Evolutionary conservation across 1,140 invertebrate species (phyloP).

Genomic region (Drosophila nannoptera): DNA sequence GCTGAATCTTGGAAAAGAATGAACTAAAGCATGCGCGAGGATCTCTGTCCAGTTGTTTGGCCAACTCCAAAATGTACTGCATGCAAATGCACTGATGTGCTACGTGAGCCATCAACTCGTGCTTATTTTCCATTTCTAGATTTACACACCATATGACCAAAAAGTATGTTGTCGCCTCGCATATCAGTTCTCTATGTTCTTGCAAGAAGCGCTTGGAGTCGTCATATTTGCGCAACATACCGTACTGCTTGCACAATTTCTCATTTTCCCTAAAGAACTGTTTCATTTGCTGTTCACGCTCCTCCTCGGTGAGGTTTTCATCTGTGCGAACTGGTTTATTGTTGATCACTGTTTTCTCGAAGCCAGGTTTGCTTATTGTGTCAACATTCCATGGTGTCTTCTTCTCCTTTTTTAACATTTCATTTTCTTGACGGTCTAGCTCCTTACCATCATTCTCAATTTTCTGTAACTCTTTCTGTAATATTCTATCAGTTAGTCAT

Average conservation of each 20-base stretch:
- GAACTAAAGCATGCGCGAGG: conserved; percentile 94
- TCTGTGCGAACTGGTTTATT: conserved; percentile 84
- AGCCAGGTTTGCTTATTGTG: conserved; percentile 98
- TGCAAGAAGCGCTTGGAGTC: conserved; percentile 93
- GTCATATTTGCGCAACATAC: conserved; percentile 94
- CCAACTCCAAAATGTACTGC: conserved; percentile 98
- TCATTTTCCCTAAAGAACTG: conserved; percentile 96
- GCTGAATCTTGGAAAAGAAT: conserved; percentile 97
- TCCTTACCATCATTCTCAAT: conserved; percentile 87
- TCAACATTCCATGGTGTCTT: conserved; percentile 98
- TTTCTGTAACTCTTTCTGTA: conserved; percentile 87
- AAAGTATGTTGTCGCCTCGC: conserved; percentile 99
- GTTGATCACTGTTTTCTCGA: conserved; percentile 98
- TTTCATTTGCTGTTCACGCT: conserved; percentile 90
- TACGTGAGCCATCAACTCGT: conserved; percentile 95
- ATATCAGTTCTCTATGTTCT: conserved; percentile 90
- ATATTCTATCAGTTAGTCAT: conserved; percentile 2
- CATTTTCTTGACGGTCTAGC: conserved; percentile 87
- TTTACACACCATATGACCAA: conserved; percentile 99
- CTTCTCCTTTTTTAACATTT: conserved; percentile 94
- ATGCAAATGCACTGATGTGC: conserved; percentile 99
- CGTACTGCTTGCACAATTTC: conserved; percentile 93
- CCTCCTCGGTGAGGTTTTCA: conserved; percentile 91
- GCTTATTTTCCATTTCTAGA: conserved; percentile 97
- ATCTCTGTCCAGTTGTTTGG: conserved; percentile 95